A percentile compares a stretch with the other conserved stretches of the same genome.
phyloP scores from a whole-genome alignment of 2,888 invertebrate genomes.

The Sinelater perroti region DNA sequence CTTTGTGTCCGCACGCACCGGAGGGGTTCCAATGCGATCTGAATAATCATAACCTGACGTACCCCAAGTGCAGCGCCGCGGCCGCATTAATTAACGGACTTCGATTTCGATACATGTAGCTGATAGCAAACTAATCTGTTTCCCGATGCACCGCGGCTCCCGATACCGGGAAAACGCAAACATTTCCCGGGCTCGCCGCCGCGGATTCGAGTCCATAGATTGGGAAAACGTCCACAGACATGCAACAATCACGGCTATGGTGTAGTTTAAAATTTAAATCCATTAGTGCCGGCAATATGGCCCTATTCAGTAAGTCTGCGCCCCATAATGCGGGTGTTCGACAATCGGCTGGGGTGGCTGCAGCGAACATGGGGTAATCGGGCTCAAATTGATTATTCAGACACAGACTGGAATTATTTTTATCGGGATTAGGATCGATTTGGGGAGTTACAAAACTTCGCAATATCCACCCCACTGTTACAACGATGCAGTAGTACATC shows the following conservation, averaged over 20 bases:
- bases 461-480: too few relatives aligned
- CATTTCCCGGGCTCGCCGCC: neutral
- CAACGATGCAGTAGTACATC: too few relatives aligned
- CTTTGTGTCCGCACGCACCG: conserved; percentile 34
- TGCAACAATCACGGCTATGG: conserved; percentile 15
- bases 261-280: conserved; percentile 28
- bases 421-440: conserved; percentile 16
- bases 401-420: conserved; percentile 25
- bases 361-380: conserved; percentile 39
- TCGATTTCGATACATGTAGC: too few relatives aligned
- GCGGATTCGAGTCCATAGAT: too few relatives aligned
- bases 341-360: conserved; percentile 27
- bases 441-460: too few relatives aligned
- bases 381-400: conserved; percentile 43
- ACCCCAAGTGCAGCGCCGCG: neutral
- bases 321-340: conserved; percentile 37
- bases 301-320: conserved; percentile 23
- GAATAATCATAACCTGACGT: conserved; percentile 29
- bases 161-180: neutral
- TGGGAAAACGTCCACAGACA: too few relatives aligned
- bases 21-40: conserved; percentile 27
- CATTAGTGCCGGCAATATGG: conserved; percentile 30
- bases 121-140: too few relatives aligned
- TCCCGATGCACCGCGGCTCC: neutral
- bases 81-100: conserved; percentile 7